These are phyloP conservation scores for Pantherophis alleghaniensis DNA, from an alignment of 2,797 vertebrate genomes.

Conservation along the genomic window DNA sequence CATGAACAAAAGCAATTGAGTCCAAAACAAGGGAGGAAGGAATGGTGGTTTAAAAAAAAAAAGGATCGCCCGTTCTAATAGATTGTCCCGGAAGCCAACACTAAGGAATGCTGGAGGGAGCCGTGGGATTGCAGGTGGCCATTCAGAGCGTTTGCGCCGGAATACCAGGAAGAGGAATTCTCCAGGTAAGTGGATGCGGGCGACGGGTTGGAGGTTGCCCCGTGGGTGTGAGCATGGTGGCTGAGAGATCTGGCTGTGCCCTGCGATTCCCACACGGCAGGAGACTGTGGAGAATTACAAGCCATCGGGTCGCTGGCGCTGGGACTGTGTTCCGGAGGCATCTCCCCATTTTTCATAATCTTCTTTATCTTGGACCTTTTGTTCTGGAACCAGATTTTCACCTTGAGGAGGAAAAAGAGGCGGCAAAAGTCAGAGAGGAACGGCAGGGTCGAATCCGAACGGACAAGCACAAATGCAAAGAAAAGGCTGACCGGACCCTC, in stretches of 20 bases:
- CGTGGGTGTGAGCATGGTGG: conserved; percentile 82
- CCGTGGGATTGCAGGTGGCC: conserved; percentile 89
- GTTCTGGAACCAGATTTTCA: conserved; percentile 99
- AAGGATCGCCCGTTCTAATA: conserved; percentile 84
- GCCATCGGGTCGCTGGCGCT: conserved; percentile 99
- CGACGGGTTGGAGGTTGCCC: conserved; percentile 85
- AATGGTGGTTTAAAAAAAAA: conserved; percentile 89
- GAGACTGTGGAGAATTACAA: conserved; percentile 98
- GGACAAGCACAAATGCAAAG: not conserved
- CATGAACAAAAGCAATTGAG: not conserved
- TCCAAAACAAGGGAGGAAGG: not conserved
- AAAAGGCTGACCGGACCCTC: not conserved
- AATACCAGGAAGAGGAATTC: conserved; percentile 91
- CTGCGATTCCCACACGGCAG: conserved; percentile 95
- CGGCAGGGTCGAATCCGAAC: not conserved
- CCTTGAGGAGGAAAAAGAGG: conserved; percentile 70
- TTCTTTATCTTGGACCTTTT: conserved; percentile 99
- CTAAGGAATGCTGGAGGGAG: conserved; percentile 95
- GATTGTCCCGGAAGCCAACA: conserved; percentile 94
- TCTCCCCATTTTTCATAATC: conserved; percentile 98
- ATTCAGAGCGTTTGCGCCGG: conserved; percentile 79
- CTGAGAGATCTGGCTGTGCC: conserved; percentile 88
- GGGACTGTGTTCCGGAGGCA: conserved; percentile 96
- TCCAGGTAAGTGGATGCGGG: conserved; percentile 92
- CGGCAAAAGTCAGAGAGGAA: not conserved